Base-by-base conservation (phyloP, 1,140 invertebrate species). In the Drosophila pseudoobscura region DNA sequence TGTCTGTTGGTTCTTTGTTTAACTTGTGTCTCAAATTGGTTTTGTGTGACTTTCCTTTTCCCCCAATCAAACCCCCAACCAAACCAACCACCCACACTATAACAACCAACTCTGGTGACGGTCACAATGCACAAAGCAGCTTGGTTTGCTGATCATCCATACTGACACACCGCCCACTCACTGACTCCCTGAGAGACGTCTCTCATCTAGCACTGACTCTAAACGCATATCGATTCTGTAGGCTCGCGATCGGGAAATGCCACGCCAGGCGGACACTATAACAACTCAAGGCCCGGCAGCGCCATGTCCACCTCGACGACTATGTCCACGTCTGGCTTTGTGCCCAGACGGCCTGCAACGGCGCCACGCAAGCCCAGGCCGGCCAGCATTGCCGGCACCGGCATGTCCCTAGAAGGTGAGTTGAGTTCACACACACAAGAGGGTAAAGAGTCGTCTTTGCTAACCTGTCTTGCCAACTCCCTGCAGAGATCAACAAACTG, bases 321-420 rank as follows among this genome's bases (percentile, higher is more conserved):
- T 53, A 82, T 92, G 66, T 91, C 71, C 58, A 89, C 87, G 73
- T 82, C 70, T 15, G 84, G 80, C 45, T 64, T 75, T 24, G 90
- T 92, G 31, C 52, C 75, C 39, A 78, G 89, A 39, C 79, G 91
- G 29, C 78, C 91, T 13, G 69, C 71, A 6, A 77, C 77, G 6
- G 69, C 90, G 51, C 70, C 75, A 15, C 75, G 91, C 5, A 91
- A 92, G 70, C 90, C 90, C 24, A 93, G 96, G 61, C 96, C 97
- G 73, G 95, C 95, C 80, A 97, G 96, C 92, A 97, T 97, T 88
- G 96, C 96, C 76, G 95, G 95, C 84, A 97, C 96, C 66, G 96
- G 95, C 64, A 94, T 96, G 91, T 94, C 95, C 49, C 52, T 92
- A 80, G 93, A 93, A 71, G 90, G 90, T 90, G 47, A 78, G 77